Conservation (phyloP, 2,113 vertebrate species). For the Colinus virginianus region DNA sequence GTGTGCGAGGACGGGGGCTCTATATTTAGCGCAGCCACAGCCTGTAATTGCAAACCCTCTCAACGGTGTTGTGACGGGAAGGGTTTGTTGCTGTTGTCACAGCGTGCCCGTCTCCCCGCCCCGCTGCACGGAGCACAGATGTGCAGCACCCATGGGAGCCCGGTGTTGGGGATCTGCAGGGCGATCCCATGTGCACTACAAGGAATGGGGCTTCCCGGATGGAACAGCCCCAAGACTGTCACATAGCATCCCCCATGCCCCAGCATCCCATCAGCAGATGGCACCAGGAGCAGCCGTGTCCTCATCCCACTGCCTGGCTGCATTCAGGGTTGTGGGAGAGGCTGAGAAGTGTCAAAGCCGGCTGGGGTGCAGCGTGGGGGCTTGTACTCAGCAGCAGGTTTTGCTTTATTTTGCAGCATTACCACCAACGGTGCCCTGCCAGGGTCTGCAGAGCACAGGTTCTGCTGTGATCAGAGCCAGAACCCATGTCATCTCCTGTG, state of each 20-base stretch:
- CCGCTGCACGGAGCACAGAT: rapidly evolving
- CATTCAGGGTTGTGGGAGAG: rapidly evolving
- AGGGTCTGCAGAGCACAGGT: background rate
- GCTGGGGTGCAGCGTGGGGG: background rate
- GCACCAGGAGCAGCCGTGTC: rapidly evolving
- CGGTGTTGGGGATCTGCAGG: background rate
- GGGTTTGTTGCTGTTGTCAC: background rate
- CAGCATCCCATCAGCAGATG: rapidly evolving
- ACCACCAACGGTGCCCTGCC: background rate
- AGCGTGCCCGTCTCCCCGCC: background rate
- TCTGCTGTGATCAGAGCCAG: background rate
- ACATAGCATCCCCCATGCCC: background rate
- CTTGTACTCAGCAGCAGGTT: background rate
- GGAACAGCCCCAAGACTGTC: rapidly evolving
- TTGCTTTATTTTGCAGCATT: background rate
- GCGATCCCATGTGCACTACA: background rate
- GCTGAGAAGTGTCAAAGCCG: background rate
- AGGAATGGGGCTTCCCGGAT: background rate
- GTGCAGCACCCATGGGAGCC: background rate
- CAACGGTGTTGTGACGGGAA: slow-evolving; percentile 9
- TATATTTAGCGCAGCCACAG: slow-evolving; percentile 62
- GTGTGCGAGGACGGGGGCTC: background rate
- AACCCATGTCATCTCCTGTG: background rate
- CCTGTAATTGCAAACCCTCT: background rate
- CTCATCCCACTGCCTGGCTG: background rate